Evolutionary conservation across 1,140 invertebrate genomes (phyloP), one percentile per base, ranked within the genome.

Genomic region (Delia radicum): DNA sequence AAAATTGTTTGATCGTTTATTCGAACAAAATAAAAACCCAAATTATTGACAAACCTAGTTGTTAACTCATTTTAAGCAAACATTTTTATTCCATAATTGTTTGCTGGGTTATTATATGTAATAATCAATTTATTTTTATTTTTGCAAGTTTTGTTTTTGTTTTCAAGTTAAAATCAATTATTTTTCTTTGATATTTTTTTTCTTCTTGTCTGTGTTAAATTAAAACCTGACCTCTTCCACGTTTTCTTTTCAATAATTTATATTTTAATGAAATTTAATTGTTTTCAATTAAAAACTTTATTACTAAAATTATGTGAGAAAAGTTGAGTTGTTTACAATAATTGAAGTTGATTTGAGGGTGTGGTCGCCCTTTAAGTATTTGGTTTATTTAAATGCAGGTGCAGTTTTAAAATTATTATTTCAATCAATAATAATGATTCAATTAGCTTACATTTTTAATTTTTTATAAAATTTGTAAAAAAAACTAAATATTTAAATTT

Each of bases 171-270:
- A 18, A 55, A 55, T 55, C 48, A 55, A 55, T 55, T 55, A 21
- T 8, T 24, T 55, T 55, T 24, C 48, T 21, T 21, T 55, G 48
- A 55, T 2, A 21, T 21, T 21, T 6, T 21, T 10, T 21, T 2
- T 55, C 2, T 0, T 24, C 1, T 10, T 1, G 8, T 4, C 33
- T 37, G 33, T 13, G 8, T 55, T 55, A 10, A 67, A 29, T 67
- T 67, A 27, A 29, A 33, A 28, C 63, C 63, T 29, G 63, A 29
- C 63, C 63, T 67, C 21, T 67, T 33, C 31, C 63, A 67, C 63
- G 27, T 29, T 33, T 33, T 67, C 63, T 33, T 33, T 67, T 33
- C 21, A 2, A 4, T 33, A 29, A 29, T 29, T 33, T 67, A n/a
- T 7, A 29, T 29, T 33, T 33, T 29, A 29, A 29, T 33, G 13